Conservation (phyloP, 1,140 invertebrate genomes). For the Aphaenogaster rudis region DNA sequence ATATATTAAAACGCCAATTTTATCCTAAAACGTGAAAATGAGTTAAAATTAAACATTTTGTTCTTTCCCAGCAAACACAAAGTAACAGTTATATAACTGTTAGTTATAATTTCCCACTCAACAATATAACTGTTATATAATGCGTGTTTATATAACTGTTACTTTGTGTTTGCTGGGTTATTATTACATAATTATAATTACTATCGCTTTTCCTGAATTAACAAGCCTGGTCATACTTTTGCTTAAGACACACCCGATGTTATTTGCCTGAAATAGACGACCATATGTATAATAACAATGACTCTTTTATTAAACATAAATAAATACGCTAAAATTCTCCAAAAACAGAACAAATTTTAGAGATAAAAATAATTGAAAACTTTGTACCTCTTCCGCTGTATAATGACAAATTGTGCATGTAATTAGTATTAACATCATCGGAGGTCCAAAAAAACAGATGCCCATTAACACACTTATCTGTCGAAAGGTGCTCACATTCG, state of each 20-base stretch:
- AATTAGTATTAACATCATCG: neutral
- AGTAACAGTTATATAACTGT: too few species aligned
- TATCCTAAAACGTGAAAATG: conserved; percentile 4
- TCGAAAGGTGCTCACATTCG: neutral
- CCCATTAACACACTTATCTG: neutral
- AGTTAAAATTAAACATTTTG: neutral
- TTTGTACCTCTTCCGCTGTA: conserved; percentile 11
- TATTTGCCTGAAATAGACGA: conserved; percentile 31
- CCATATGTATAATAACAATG: neutral
- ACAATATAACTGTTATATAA: too few species aligned
- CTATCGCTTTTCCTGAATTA: conserved; percentile 14
- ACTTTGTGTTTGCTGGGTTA: too few species aligned
- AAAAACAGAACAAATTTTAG: neutral
- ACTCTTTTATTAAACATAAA: neutral
- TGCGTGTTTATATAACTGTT: too few species aligned
- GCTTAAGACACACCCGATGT: neutral
- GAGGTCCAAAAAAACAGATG: neutral
- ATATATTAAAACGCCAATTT: neutral
- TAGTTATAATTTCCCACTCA: too few species aligned
- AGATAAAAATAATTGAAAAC: neutral
- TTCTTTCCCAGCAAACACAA: too few species aligned
- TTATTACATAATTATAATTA: neutral
- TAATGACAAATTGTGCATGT: conserved; percentile 35
- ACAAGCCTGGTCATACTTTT: neutral
- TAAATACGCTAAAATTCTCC: conserved; percentile 1